Percentiles rank a stretch among this genome's conserved stretches.
Conservation (phyloP, 92 coral and sea anemone genomes). For the Phenganax stokvisi region DNA sequence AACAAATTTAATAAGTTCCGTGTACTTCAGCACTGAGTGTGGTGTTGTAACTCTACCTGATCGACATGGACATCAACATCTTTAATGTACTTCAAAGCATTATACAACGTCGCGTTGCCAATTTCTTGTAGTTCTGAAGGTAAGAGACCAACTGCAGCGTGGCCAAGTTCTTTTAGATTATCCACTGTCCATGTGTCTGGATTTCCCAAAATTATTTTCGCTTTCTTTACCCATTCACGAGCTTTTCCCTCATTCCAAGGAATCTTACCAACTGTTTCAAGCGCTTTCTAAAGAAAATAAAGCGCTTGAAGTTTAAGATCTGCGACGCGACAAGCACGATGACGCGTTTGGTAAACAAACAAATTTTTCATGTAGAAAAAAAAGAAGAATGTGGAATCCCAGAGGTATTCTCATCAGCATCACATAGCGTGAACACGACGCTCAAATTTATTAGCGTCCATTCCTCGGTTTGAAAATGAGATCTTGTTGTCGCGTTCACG, state of each 20-base stretch:
- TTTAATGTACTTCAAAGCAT: conserved; percentile 58
- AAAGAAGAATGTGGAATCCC: too few species aligned
- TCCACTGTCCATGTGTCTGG: conserved; percentile 74
- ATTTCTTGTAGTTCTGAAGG: conserved; percentile 80
- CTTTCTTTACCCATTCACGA: conserved; percentile 65
- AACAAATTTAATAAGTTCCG: neutral
- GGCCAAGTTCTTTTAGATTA: conserved; percentile 69
- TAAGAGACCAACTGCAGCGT: conserved; percentile 61
- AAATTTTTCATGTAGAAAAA: neutral
- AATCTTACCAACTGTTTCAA: conserved; percentile 53
- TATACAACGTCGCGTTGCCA: conserved; percentile 54
- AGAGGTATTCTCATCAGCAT: too few species aligned
- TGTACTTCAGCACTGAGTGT: neutral
- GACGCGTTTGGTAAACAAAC: neutral
- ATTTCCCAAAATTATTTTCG: conserved; percentile 63
- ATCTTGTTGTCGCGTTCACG: too few species aligned
- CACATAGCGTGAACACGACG: too few species aligned
- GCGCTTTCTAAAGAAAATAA: conserved; percentile 8
- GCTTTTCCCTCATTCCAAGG: conserved; percentile 68
- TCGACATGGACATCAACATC: conserved; percentile 60
- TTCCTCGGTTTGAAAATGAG: too few species aligned
- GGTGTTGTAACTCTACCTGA: conserved; percentile 52
- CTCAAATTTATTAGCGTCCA: too few species aligned
- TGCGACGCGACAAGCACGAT: neutral
- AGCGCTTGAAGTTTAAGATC: neutral